Evolutionary conservation across 2,888 invertebrate genomes (phyloP).

Genomic region (Phaedon cochleariae): DNA sequence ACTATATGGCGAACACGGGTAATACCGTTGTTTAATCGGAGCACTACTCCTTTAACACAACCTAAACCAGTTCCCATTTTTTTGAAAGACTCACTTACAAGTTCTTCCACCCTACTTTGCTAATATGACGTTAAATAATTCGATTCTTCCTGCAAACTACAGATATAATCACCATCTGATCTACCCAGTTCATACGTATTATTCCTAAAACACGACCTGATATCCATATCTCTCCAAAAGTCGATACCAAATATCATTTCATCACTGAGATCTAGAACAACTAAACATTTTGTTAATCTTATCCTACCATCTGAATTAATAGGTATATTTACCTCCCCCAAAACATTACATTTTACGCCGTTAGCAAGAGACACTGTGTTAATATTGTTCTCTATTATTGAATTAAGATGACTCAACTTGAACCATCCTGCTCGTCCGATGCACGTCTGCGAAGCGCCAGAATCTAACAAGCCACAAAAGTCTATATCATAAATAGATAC

Average conservation of each 20-base stretch:
- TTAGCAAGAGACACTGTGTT: constrained; percentile 10
- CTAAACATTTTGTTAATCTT: constrained; percentile 16
- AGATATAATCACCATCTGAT: not conserved
- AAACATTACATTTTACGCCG: constrained; percentile 16
- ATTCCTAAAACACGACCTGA: constrained; percentile 13
- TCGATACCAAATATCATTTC: constrained; percentile 28
- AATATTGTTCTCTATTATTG: constrained; percentile 7
- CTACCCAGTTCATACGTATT: not conserved
- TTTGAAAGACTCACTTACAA: constrained; percentile 3
- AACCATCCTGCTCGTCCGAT: constrained; percentile 20
- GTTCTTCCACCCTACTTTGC: not conserved
- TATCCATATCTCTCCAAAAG: constrained; percentile 31
- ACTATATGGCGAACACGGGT: constrained; percentile 27
- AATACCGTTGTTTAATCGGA: constrained; percentile 33
- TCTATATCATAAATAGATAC: constrained; percentile 20
- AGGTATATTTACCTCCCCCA: constrained; percentile 21
- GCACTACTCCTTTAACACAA: constrained; percentile 18
- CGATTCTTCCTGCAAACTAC: not conserved
- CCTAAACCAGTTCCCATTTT: constrained; percentile 17
- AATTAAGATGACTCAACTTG: constrained; percentile 12
- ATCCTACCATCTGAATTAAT: constrained; percentile 19
- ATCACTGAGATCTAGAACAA: constrained; percentile 22
- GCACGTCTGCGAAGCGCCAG: constrained; percentile 13
- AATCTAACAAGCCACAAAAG: constrained; percentile 24
- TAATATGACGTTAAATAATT: not conserved